These are phyloP conservation scores for Zaprionus lineosus DNA, from an alignment of 2,888 invertebrate species.

Conservation along the genomic window DNA sequence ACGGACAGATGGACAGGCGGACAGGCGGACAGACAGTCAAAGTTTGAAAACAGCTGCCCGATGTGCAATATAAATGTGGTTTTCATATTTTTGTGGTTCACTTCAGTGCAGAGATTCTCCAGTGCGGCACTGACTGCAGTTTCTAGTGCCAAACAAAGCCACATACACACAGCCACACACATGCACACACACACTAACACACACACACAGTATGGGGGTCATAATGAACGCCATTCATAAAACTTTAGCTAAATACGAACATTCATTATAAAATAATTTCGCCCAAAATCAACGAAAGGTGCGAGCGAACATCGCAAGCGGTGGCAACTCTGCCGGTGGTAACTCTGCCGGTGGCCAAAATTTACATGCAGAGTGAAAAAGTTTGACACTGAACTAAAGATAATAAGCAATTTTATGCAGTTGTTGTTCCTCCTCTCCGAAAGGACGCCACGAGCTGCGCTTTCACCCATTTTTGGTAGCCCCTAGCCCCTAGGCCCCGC, in stretches of 20 bases:
- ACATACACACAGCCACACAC: conserved; percentile 5
- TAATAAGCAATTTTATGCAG: conserved; percentile 70
- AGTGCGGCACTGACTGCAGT: conserved; percentile 32
- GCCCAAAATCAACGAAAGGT: conserved; percentile 36
- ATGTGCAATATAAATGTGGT: conserved; percentile 77
- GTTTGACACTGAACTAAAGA: conserved; percentile 67
- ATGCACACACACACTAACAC: neutral
- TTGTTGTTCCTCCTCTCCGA: conserved; percentile 15
- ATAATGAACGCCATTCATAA: conserved; percentile 77
- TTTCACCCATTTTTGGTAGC: no score
- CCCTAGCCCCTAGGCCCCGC: no score
- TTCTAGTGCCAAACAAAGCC: conserved; percentile 28
- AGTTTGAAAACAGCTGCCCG: conserved; percentile 74
- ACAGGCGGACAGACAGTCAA: conserved; percentile 48
- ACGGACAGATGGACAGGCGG: no score
- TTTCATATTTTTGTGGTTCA: conserved; percentile 80
- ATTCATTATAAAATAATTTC: conserved; percentile 78
- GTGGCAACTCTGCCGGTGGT: conserved; percentile 26
- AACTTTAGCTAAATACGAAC: conserved; percentile 76
- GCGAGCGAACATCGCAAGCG: conserved; percentile 17
- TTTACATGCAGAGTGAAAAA: conserved; percentile 74
- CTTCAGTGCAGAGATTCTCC: conserved; percentile 50
- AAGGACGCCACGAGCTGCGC: conserved; percentile 24
- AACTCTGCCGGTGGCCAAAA: conserved; percentile 50
- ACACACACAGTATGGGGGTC: conserved; percentile 5